These are phyloP conservation scores for Catocala sponsa DNA, from an alignment of 2,888 invertebrate genomes.

Conservation along the genomic window DNA sequence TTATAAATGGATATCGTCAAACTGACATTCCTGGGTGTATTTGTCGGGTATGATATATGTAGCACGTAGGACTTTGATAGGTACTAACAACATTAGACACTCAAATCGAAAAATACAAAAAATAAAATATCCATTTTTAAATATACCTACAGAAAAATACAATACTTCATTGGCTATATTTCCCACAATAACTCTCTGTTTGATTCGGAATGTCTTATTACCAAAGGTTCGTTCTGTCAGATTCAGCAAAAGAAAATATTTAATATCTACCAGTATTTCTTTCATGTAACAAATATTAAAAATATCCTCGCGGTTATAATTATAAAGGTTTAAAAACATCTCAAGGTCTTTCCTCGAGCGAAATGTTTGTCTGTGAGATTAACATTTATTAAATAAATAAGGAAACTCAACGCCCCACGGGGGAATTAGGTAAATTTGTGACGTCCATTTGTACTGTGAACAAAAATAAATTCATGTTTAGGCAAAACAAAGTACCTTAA, in stretches of 20 bases:
- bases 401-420: conserved; percentile 19
- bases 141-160: too few species aligned
- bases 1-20: too few species aligned
- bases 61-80: too few species aligned
- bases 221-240: conserved; percentile 1
- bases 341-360: conserved; percentile 15
- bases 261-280: conserved; percentile 4
- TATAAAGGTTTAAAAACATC: conserved; percentile 27
- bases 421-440: conserved; percentile 39
- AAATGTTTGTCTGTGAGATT: conserved; percentile 29
- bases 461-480: conserved; percentile 30
- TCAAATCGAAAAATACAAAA: too few species aligned
- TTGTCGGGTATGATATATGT: too few species aligned
- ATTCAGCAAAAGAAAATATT: conserved; percentile 5
- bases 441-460: conserved; percentile 24
- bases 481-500: conserved; percentile 5
- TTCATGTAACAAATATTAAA: conserved; percentile 14
- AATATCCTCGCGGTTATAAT: conserved; percentile 12
- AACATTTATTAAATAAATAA: conserved; percentile 45
- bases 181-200: not conserved
- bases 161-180: too few species aligned
- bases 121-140: too few species aligned
- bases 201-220: conserved; percentile 19
- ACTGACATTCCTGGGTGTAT: too few species aligned
- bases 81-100: too few species aligned